A percentile compares a stretch with the other conserved stretches of the same genome.
Conservation (phyloP, 2,888 invertebrate species). For the Neoscelio sp. region DNA sequence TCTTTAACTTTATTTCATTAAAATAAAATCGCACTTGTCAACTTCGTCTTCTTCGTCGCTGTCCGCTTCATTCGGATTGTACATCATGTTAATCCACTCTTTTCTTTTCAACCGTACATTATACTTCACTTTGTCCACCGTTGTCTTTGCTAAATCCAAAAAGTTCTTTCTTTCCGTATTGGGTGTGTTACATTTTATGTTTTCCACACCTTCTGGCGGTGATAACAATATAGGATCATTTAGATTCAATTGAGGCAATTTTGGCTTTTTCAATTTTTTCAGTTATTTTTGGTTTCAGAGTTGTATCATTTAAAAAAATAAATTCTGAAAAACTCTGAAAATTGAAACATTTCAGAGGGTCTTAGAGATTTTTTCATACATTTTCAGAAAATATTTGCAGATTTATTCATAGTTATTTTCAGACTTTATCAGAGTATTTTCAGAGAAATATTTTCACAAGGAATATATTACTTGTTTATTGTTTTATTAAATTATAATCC, state of each 20-base stretch:
- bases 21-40: conserved; percentile 69
- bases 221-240: conserved; percentile 87
- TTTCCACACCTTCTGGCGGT: conserved; percentile 83
- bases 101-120: conserved; percentile 85
- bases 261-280: conserved; percentile 72
- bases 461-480: too few species aligned
- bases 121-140: conserved; percentile 83
- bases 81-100: conserved; percentile 84
- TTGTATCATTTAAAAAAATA: background rate
- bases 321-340: too few species aligned
- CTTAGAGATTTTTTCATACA: too few species aligned
- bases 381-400: too few species aligned
- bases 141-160: conserved; percentile 82
- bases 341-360: too few species aligned
- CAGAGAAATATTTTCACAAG: too few species aligned
- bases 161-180: conserved; percentile 86
- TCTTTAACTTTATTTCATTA: background rate
- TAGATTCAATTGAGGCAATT: conserved; percentile 85
- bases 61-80: conserved; percentile 76
- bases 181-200: conserved; percentile 86
- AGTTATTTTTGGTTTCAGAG: too few species aligned
- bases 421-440: too few species aligned
- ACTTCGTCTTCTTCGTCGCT: conserved; percentile 72
- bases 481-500: too few species aligned
- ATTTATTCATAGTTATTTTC: too few species aligned